Conservation (phyloP, 1,140 invertebrate genomes). For the Brachionus paranguensis region DNA sequence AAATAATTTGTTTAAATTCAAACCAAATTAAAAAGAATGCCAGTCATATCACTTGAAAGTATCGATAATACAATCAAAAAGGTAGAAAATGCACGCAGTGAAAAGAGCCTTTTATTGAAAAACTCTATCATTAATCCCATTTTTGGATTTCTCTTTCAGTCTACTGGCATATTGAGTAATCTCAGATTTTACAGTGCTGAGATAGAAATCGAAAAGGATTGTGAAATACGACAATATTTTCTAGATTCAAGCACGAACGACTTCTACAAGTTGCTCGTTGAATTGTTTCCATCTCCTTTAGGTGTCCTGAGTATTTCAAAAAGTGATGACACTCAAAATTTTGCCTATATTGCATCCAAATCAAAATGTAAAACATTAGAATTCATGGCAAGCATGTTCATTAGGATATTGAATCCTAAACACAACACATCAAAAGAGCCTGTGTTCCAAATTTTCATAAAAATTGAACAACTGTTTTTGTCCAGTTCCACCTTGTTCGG, state of each 20-base stretch:
- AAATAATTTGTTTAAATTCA: too few relatives aligned
- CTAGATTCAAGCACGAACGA: background rate
- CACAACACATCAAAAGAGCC: background rate
- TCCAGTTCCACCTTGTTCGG: background rate
- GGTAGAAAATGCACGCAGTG: background rate
- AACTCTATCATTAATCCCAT: conserved; percentile 34
- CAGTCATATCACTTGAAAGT: background rate
- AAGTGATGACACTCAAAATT: background rate
- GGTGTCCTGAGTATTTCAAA: background rate
- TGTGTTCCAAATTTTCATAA: background rate
- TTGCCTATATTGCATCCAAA: background rate
- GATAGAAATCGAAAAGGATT: background rate
- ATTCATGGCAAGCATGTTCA: background rate
- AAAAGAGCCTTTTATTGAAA: background rate
- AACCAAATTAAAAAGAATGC: too few relatives aligned
- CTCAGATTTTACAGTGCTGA: conserved; percentile 4
- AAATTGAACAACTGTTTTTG: background rate
- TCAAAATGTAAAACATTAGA: background rate
- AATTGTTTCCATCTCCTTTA: background rate
- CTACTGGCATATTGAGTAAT: conserved; percentile 30
- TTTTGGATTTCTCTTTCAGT: conserved; percentile 29
- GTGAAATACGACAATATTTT: background rate
- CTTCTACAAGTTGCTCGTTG: conserved; percentile 1
- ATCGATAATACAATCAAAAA: background rate
- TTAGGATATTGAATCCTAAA: background rate